Evolutionary conservation across 1,140 invertebrate species (phyloP), one percentile per base, ranked within the genome.

Genomic region (Helicorthomorpha holstii): DNA sequence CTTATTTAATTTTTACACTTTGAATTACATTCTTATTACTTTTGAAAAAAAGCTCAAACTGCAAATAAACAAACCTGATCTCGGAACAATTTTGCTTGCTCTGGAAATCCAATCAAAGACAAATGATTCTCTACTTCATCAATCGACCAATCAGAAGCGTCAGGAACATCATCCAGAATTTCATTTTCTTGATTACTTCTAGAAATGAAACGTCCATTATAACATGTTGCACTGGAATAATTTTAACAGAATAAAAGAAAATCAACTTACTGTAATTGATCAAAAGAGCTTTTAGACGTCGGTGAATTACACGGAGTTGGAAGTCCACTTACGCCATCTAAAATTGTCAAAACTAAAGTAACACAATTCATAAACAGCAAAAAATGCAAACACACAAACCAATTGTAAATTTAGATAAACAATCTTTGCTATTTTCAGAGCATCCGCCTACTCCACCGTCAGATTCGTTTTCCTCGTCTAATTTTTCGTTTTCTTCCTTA

Each of bases 121-220:
- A 89, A 85, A 69, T 86, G 90, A 21, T 78, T 70, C 62, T 79
- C 83, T 1, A 91, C 85, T 65, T 91, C 81, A 54, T 83, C 77
- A 7, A 77, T 75, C 2, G 77, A 78, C 86, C 86, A 92, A 60
- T 79, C 73, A 1, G 77, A 75, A 12, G 83, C 82, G 69, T 87
- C 82, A 21, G 83, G 83, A 60, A 85, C 80, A 54, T 69, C 74
- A 24, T 57, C 56, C n/a, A n/a, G n/a, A n/a, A n/a, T n/a, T n/a
- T n/a, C n/a, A n/a, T n/a, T n/a, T n/a, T n/a, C n/a, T n/a, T n/a
- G n/a, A n/a, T n/a, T n/a, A n/a, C n/a, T n/a, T n/a, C n/a, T n/a
- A n/a, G n/a, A n/a, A n/a, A 26, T 49, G 27, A n/a, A n/a, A n/a
- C n/a, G n/a, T n/a, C n/a, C n/a, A n/a, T n/a, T n/a, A n/a, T n/a